phyloP scores from a whole-genome alignment of 2,888 invertebrate species.

The Drosophila paracracens region DNA sequence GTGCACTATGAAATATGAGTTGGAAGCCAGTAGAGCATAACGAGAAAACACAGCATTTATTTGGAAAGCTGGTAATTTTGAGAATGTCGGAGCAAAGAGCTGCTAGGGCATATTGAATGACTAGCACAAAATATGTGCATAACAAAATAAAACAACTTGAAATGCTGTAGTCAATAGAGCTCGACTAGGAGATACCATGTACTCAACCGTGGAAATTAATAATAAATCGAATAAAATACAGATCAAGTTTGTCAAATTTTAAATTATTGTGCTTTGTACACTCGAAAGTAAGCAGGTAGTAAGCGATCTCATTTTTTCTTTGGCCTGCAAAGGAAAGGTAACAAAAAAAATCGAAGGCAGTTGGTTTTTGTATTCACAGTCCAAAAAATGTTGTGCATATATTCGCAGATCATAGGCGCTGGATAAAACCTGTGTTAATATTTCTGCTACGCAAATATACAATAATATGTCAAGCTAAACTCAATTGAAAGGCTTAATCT shows the following conservation, averaged over 20 bases:
- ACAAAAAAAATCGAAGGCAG: background rate
- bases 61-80: constrained; percentile 35
- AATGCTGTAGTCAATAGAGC: background rate
- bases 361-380: background rate
- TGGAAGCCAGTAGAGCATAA: constrained; percentile 27
- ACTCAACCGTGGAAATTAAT: background rate
- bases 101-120: constrained; percentile 61
- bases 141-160: background rate
- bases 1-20: constrained; percentile 32
- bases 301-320: background rate
- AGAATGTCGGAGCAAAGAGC: background rate
- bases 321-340: background rate
- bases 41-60: constrained; percentile 58
- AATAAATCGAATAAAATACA: background rate
- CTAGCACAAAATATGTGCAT: constrained; percentile 41
- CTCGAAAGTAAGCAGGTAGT: background rate
- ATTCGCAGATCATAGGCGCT: background rate
- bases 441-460: background rate
- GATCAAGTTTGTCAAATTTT: background rate
- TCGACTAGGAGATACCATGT: background rate
- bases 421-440: background rate
- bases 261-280: background rate
- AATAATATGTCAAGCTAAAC: background rate
- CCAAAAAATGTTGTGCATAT: no score
- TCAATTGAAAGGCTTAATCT: background rate